A percentile compares a stretch with the other conserved stretches of the same genome.
Evolutionary conservation across 2,888 invertebrate species (phyloP).

Genomic region (Philonicus albiceps): DNA sequence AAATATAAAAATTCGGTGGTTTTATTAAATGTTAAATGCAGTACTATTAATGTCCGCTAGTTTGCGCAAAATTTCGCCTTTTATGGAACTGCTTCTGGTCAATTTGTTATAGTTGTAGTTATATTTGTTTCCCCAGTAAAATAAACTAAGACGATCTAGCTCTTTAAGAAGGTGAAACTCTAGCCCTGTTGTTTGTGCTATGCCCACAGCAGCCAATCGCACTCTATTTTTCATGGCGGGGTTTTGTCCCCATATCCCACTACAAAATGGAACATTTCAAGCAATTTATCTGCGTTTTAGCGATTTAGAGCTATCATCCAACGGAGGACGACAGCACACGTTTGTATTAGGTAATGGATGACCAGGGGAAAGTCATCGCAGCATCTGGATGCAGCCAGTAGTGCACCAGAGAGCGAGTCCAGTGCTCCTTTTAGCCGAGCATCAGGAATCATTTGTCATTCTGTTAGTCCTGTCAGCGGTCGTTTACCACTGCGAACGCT

Average conservation of each 20-base stretch:
- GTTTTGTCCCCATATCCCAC: background rate
- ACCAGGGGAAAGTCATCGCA: conserved; percentile 1
- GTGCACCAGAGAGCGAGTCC: background rate
- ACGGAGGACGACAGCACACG: conserved; percentile 15
- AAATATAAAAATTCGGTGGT: too few relatives aligned
- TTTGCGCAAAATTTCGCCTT: too few relatives aligned
- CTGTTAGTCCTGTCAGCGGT: conserved; percentile 29
- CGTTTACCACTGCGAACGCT: background rate
- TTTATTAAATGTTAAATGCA: too few relatives aligned
- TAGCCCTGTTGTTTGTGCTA: background rate
- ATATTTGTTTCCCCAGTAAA: too few relatives aligned
- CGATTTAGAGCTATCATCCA: background rate
- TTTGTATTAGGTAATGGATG: conserved; percentile 19
- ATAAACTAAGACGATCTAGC: background rate
- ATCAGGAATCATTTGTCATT: conserved; percentile 16
- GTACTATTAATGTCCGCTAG: too few relatives aligned
- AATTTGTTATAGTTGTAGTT: too few relatives aligned
- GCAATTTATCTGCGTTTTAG: conserved; percentile 33
- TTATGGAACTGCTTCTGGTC: too few relatives aligned
- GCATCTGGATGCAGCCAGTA: background rate
- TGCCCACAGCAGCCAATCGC: background rate
- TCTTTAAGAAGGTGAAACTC: background rate
- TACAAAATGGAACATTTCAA: conserved; percentile 19
- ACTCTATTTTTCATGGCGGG: conserved; percentile 12
- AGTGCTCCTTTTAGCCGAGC: background rate